Evolutionary conservation across 2,888 invertebrate genomes (phyloP).

Genomic region (Pomacea canaliculata): DNA sequence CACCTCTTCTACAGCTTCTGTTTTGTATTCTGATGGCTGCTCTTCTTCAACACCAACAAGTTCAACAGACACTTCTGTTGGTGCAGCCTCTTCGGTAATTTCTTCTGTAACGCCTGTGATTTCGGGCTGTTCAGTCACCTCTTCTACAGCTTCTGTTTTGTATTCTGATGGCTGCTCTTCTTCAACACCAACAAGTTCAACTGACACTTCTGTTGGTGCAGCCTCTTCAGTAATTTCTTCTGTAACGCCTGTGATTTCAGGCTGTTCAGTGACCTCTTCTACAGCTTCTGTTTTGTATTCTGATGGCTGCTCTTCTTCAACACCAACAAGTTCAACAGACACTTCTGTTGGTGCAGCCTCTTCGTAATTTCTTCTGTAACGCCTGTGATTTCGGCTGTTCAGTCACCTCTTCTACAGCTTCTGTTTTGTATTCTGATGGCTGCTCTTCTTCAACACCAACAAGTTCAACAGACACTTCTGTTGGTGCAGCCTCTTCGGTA

Average conservation of each 20-base stretch:
- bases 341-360: conserved; percentile 31
- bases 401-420: conserved; percentile 19
- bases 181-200: conserved; percentile 31
- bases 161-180: conserved; percentile 25
- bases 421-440: conserved; percentile 27
- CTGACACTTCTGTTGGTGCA: conserved; percentile 27
- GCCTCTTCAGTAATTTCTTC: conserved; percentile 29
- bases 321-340: conserved; percentile 27
- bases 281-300: conserved; percentile 29
- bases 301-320: conserved; percentile 31
- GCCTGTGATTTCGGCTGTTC: conserved; percentile 23
- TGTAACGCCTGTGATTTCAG: conserved; percentile 27
- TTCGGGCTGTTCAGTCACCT: conserved; percentile 32
- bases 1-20: conserved; percentile 30
- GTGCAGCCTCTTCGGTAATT: conserved; percentile 29
- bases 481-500: conserved; percentile 29
- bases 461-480: conserved; percentile 31
- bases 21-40: conserved; percentile 26
- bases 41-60: conserved; percentile 31
- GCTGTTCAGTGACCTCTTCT: conserved; percentile 21
- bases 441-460: conserved; percentile 24
- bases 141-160: conserved; percentile 33
- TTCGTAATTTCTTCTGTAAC: conserved; percentile 29
- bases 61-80: conserved; percentile 32
- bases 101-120: conserved; percentile 26